A percentile compares a stretch with the other conserved stretches of the same genome.
Conservation (phyloP, 35 echinoderm and acorn worm genomes). For the Acanthaster planci region DNA sequence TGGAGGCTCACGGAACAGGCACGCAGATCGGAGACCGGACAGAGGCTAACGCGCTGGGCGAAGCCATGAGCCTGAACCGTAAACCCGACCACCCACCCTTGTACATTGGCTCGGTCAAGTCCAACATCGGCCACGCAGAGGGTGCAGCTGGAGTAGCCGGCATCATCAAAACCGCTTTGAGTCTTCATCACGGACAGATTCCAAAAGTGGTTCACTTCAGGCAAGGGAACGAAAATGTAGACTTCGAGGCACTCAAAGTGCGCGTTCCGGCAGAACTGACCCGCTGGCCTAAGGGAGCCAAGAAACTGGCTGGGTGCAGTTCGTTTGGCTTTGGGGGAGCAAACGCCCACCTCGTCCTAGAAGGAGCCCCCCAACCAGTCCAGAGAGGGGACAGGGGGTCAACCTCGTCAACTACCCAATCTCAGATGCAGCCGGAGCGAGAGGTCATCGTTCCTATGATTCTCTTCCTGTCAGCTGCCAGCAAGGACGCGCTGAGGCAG, state of each 20-base stretch:
- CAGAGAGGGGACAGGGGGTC: conserved; percentile 26
- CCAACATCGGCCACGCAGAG: conserved; percentile 91
- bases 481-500: conserved; percentile 74
- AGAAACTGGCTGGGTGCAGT: conserved; percentile 78
- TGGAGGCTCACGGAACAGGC: conserved; percentile 91
- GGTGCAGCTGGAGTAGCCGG: conserved; percentile 87
- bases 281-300: conserved; percentile 81
- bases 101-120: conserved; percentile 90
- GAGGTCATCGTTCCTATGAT: conserved; percentile 67
- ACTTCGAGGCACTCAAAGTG: conserved; percentile 77
- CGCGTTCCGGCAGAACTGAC: conserved; percentile 82
- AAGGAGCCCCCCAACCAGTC: conserved; percentile 64
- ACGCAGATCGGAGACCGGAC: conserved; percentile 93
- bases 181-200: conserved; percentile 79
- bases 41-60: conserved; percentile 89
- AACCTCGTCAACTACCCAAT: not conserved
- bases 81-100: conserved; percentile 77
- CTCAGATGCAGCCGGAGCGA: conserved; percentile 32
- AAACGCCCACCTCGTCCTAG: conserved; percentile 91
- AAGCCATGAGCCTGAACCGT: conserved; percentile 74
- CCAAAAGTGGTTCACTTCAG: conserved; percentile 93
- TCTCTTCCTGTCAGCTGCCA: conserved; percentile 82
- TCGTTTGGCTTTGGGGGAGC: conserved; percentile 98
- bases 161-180: conserved; percentile 84
- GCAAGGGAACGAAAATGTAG: conserved; percentile 84